phyloP scores from a whole-genome alignment of 2,888 invertebrate genomes.

The Ptychoptera albimana region DNA sequence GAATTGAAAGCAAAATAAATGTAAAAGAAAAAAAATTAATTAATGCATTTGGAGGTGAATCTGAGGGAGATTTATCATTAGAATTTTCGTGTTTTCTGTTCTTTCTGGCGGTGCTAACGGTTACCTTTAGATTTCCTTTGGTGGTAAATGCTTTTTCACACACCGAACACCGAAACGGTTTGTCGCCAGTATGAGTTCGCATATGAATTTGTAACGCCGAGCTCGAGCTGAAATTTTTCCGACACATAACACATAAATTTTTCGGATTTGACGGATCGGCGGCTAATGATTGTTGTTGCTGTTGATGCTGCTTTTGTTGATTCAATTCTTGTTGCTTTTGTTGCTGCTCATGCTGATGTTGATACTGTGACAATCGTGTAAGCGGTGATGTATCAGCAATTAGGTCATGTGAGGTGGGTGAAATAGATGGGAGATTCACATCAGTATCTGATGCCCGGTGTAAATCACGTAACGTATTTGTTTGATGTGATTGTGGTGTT shows the following conservation, averaged over 20 bases:
- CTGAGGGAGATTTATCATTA: too few relatives aligned
- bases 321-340: background rate
- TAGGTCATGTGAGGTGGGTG: too few relatives aligned
- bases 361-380: too few relatives aligned
- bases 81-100: too few relatives aligned
- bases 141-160: conserved; percentile 95
- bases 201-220: conserved; percentile 98
- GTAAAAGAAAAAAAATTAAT: too few relatives aligned
- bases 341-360: too few relatives aligned
- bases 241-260: conserved; percentile 94
- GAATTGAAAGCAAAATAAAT: too few relatives aligned
- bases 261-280: conserved; percentile 33
- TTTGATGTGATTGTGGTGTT: background rate
- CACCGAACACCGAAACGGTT: conserved; percentile 89
- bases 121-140: conserved; percentile 93
- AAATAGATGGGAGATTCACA: background rate
- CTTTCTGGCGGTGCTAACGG: conserved; percentile 3
- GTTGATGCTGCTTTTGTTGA: background rate
- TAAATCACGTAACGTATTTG: background rate
- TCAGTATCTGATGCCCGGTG: background rate
- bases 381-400: too few relatives aligned
- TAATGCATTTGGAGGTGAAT: too few relatives aligned
- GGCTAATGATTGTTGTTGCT: too few relatives aligned
- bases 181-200: conserved; percentile 97
- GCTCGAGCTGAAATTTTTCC: conserved; percentile 96